A percentile compares a stretch with the other conserved stretches of the same genome.
These are phyloP conservation scores for Aramus guarauna DNA, from an alignment of 2,113 vertebrate genomes.

Conservation along the genomic window DNA sequence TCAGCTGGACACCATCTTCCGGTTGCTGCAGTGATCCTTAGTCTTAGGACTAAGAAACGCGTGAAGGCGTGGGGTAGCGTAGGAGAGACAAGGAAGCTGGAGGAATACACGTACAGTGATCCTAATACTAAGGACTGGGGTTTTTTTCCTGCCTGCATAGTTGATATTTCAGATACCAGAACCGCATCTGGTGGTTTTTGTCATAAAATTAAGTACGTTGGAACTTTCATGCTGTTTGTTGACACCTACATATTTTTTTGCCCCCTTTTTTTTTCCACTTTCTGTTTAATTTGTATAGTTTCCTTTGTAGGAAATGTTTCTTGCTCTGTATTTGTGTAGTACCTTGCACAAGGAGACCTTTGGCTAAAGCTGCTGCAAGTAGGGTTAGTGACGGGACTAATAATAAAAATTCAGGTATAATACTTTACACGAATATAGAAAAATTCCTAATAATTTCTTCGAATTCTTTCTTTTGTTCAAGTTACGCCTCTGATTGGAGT, in stretches of 20 bases:
- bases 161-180: background rate
- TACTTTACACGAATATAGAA: background rate
- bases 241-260: background rate
- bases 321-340: background rate
- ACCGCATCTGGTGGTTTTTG: background rate
- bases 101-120: too few species aligned
- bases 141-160: background rate
- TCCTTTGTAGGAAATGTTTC: background rate
- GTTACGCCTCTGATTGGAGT: conserved; percentile 87
- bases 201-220: background rate
- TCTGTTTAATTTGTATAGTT: background rate
- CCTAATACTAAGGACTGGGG: too few species aligned
- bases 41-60: too few species aligned
- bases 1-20: background rate
- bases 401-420: background rate
- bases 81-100: too few species aligned
- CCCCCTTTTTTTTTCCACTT: background rate
- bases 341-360: background rate
- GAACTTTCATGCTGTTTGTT: background rate
- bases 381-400: background rate
- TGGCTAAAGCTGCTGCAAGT: background rate
- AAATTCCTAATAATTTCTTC: background rate
- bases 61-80: too few species aligned
- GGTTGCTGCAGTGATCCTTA: too few species aligned
- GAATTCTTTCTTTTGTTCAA: conserved; percentile 41